Conservation (phyloP, 2,888 invertebrate genomes). For the Orgyia antiqua region DNA sequence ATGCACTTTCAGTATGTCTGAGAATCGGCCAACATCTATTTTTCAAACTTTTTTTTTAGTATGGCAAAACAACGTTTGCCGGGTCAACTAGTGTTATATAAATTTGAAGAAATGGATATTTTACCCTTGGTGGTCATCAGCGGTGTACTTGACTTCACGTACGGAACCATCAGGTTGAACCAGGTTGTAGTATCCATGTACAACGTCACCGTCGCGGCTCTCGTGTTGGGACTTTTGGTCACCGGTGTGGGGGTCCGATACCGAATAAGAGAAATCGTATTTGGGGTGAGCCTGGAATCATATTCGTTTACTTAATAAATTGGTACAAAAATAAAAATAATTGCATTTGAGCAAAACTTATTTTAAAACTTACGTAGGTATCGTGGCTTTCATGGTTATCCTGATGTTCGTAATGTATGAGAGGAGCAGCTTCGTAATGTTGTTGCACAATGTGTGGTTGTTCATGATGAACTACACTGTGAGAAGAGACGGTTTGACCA, state of each 20-base stretch:
- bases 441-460: conserved; percentile 14
- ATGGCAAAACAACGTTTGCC: too few relatives aligned
- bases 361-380: too few relatives aligned
- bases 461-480: conserved; percentile 24
- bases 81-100: too few relatives aligned
- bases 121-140: conserved; percentile 41
- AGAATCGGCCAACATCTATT: too few relatives aligned
- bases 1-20: too few relatives aligned
- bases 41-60: too few relatives aligned
- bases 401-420: too few relatives aligned
- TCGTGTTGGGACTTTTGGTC: conserved; percentile 68
- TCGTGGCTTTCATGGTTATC: too few relatives aligned
- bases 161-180: conserved; percentile 64
- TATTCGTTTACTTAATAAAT: too few relatives aligned
- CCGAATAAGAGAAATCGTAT: conserved; percentile 62
- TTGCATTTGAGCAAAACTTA: too few relatives aligned
- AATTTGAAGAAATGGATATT: too few relatives aligned
- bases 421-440: conserved; percentile 15
- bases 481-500: conserved; percentile 24
- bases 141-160: conserved; percentile 68
- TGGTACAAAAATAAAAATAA: too few relatives aligned
- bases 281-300: conserved; percentile 10
- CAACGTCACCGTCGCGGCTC: conserved; percentile 58
- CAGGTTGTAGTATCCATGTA: conserved; percentile 61
- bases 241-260: conserved; percentile 66